These are phyloP conservation scores for Bambusicola thoracicus DNA, from an alignment of 2,113 vertebrate species.

Conservation along the genomic window DNA sequence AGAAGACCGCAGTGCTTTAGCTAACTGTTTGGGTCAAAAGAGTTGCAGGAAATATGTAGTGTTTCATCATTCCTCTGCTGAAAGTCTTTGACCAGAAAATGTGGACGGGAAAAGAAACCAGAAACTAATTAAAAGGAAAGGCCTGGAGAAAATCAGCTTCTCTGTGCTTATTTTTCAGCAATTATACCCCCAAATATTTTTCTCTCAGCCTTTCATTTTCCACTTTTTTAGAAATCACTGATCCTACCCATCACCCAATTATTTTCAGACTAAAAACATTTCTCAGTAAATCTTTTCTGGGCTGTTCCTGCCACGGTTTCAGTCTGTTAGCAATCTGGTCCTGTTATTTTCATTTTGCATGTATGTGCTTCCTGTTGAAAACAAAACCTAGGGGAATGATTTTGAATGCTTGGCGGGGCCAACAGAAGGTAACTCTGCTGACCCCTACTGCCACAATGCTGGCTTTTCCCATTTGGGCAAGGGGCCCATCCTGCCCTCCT, in stretches of 20 bases:
- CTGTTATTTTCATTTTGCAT: background rate
- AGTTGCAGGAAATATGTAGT: background rate
- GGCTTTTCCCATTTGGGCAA: background rate
- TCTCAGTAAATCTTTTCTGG: background rate
- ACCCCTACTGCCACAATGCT: background rate
- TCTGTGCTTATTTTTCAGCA: background rate
- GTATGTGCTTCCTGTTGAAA: background rate
- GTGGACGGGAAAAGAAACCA: background rate
- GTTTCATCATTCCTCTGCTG: background rate
- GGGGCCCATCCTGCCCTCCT: background rate
- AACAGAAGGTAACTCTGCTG: background rate
- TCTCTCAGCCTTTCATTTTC: background rate
- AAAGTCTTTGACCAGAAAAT: background rate
- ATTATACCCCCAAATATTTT: background rate
- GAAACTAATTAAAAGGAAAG: background rate
- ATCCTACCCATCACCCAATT: background rate
- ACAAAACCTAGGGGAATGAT: background rate
- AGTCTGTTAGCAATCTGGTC: background rate
- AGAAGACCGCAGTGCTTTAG: background rate
- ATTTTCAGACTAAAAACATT: background rate
- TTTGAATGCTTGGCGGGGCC: background rate
- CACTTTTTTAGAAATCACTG: background rate
- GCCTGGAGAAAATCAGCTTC: background rate
- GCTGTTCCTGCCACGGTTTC: background rate
- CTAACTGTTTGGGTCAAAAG: background rate